Evolutionary conservation across 2,888 invertebrate genomes (phyloP), one percentile per base, ranked within the genome.

Genomic region (Parnassius mnemosyne): DNA sequence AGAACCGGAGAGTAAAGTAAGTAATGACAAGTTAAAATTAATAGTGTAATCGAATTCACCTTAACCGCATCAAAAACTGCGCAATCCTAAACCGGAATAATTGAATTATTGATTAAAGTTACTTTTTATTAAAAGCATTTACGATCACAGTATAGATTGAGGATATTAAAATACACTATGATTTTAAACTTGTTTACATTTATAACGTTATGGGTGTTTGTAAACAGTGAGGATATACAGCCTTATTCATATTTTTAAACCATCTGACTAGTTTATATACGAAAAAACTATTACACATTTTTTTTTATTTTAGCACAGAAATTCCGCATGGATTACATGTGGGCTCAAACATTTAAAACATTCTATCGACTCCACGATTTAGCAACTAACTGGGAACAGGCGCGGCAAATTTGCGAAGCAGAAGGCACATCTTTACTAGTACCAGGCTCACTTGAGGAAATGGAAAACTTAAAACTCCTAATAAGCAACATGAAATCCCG

Each of bases 271-370:
- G 43, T 49, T 13, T 13, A 9, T 49, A 13, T 49, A 20, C 20
- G 20, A 20, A 20, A 20, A 49, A 49, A 34, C 34, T 13, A 12
- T 49, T 9, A 13, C 13, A 13, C 13, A 9, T 9, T 3, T 13
- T 49, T 44, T 34, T 11, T 44, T 44, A 34, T 51, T 60, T 61
- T 67, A 82, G 82, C 77, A 42, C 76, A 79, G 67, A 78, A 79
- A 71, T 84, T 78, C 68, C 77, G 81, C 54, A 66, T 73, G 71
- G 83, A 81, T 65, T 83, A 82, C 65, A 77, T 82, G 80, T 83
- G 77, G 77, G 80, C 81, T 5, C 74, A 78, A 46, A 62, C 74
- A n/a, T 79, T 76, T 52, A 68, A 76, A 65, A 79, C 80, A 2
- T 83, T 75, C 70, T 82, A 81, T 63, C 74, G 78, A 53, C 72